Evolutionary conservation across 1,140 invertebrate genomes (phyloP), one percentile per base, ranked within the genome.

Genomic region (Lutraria rhynchaena): DNA sequence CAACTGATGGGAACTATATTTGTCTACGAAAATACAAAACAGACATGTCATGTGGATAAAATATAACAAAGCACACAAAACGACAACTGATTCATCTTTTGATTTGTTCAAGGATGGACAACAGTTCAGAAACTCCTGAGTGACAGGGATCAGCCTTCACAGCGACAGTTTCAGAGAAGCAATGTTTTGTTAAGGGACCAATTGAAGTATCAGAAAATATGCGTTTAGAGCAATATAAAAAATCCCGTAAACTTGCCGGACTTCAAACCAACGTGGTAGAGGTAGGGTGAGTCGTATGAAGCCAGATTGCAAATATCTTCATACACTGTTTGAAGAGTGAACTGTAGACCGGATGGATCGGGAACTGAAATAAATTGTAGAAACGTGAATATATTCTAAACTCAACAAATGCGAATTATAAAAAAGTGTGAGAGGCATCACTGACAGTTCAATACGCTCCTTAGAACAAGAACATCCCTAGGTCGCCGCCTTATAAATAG

Each of bases 181-280:
- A 27, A n/a, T n/a, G n/a, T n/a, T n/a, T n/a, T n/a, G n/a, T n/a
- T n/a, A n/a, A n/a, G n/a, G n/a, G n/a, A n/a, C n/a, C n/a, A n/a
- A n/a, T n/a, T n/a, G n/a, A n/a, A n/a, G n/a, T n/a, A n/a, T n/a
- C n/a, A n/a, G n/a, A n/a, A n/a, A n/a, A n/a, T n/a, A n/a, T n/a
- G n/a, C n/a, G n/a, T n/a, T n/a, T n/a, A n/a, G n/a, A n/a, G n/a
- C n/a, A n/a, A n/a, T n/a, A n/a, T n/a, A n/a, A n/a, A n/a, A n/a
- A n/a, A n/a, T n/a, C n/a, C n/a, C n/a, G n/a, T n/a, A n/a, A n/a
- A 57, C 33, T 35, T 55, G 57, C 69, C 69, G 19, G 51, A 57
- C 57, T 24, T 73, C 2, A 73, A 31, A 22, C 35, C 49, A 15
- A 73, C 29, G 41, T 73, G 69, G 37, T 73, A 29, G 15, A 37